Evolutionary conservation across 2,888 invertebrate species (phyloP).

Genomic region (Oligia strigilis): DNA sequence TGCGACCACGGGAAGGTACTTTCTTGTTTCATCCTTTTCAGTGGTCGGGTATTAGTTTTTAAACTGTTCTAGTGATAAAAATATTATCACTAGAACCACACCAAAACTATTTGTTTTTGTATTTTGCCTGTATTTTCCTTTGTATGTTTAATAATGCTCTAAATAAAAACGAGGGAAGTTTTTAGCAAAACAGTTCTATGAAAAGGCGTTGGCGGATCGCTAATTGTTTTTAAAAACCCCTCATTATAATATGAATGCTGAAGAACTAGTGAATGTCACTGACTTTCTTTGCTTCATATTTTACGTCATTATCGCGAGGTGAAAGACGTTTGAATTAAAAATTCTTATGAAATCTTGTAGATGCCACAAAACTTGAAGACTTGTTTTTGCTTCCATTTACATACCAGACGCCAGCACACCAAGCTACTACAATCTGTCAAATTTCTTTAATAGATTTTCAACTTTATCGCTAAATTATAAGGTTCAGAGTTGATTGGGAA

Average conservation of each 20-base stretch:
- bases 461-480: too few relatives aligned
- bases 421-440: too few relatives aligned
- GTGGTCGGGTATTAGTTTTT: too few relatives aligned
- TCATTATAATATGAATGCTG: conserved; percentile 44
- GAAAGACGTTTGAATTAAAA: conserved; percentile 6
- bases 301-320: conserved; percentile 22
- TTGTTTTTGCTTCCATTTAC: neutral
- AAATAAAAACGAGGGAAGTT: conserved; percentile 1
- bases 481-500: too few relatives aligned
- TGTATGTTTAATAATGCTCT: neutral
- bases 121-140: conserved; percentile 6
- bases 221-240: conserved; percentile 28
- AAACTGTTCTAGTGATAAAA: too few relatives aligned
- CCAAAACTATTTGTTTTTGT: conserved; percentile 12
- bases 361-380: neutral
- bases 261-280: conserved; percentile 18
- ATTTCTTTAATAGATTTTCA: too few relatives aligned
- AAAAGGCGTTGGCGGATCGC: conserved; percentile 6
- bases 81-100: neutral
- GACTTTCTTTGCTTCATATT: conserved; percentile 36
- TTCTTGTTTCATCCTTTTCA: too few relatives aligned
- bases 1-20: too few relatives aligned
- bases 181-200: conserved; percentile 15
- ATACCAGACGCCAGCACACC: too few relatives aligned
- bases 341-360: neutral